Evolutionary conservation across 2,797 vertebrate species (phyloP).

Genomic region (Anas acuta): DNA sequence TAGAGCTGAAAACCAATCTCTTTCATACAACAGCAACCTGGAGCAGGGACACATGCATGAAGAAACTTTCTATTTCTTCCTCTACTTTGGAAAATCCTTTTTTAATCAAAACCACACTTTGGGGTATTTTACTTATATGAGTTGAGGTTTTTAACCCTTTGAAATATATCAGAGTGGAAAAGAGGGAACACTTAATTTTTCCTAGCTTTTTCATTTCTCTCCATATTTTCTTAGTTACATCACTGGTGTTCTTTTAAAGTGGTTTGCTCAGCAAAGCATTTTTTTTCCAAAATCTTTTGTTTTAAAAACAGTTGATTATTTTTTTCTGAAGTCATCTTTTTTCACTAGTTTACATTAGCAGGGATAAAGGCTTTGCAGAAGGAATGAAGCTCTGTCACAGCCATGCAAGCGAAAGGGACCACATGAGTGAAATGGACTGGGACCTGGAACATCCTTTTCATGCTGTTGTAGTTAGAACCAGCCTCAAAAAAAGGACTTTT

Average conservation of each 20-base stretch:
- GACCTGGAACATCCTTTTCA: conserved; percentile 33
- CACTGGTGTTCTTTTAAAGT: conserved; percentile 23
- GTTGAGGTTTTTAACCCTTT: conserved; percentile 40
- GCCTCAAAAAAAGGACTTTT: conserved; percentile 36
- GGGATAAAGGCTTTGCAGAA: conserved; percentile 3
- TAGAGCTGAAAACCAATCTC: neutral
- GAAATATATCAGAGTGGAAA: neutral
- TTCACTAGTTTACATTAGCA: neutral
- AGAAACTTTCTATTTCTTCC: neutral
- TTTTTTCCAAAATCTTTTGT: neutral
- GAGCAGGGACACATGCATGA: neutral
- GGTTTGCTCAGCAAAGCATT: conserved; percentile 16
- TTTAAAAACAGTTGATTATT: neutral
- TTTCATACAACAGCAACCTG: neutral
- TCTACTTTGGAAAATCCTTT: neutral
- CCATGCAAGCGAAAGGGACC: neutral
- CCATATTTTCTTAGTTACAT: conserved; percentile 33
- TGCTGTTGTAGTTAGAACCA: neutral
- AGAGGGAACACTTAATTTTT: neutral
- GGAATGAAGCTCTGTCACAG: neutral
- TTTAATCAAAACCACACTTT: conserved; percentile 38
- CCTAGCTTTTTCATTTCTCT: neutral
- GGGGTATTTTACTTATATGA: neutral
- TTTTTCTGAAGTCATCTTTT: neutral
- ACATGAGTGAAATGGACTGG: conserved; percentile 20